Conservation (phyloP, 2,797 vertebrate species). For the Hirundo rustica region DNA sequence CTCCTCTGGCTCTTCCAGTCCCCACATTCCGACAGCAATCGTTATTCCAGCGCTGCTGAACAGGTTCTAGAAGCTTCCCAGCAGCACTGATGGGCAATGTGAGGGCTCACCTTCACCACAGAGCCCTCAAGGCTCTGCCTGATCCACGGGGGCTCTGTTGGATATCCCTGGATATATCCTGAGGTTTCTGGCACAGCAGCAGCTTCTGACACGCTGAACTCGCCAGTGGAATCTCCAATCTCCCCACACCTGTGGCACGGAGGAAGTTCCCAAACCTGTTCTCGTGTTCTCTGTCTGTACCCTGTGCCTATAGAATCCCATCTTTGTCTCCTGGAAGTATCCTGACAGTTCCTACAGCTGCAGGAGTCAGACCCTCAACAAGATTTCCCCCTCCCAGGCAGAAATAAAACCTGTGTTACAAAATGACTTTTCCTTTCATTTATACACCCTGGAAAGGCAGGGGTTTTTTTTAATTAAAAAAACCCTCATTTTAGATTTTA, state of each 20-base stretch:
- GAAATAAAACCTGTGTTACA: not conserved
- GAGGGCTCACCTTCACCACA: not conserved
- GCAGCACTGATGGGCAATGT: fast-evolving
- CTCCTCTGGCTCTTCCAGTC: not conserved
- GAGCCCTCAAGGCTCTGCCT: not conserved
- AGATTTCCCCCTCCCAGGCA: not conserved
- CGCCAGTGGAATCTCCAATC: fast-evolving
- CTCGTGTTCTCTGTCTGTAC: fast-evolving
- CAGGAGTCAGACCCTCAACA: not conserved
- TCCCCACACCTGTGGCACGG: fast-evolving
- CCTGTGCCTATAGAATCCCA: fast-evolving
- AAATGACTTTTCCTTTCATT: not conserved
- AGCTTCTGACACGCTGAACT: fast-evolving
- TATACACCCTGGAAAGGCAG: fast-evolving
- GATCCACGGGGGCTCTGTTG: fast-evolving
- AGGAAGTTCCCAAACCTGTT: not conserved
- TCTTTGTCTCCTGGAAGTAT: not conserved
- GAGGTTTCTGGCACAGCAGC: not conserved
- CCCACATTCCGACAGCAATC: not conserved
- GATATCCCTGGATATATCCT: not conserved
- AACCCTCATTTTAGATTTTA: not conserved
- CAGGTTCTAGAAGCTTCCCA: not conserved
- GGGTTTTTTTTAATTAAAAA: not conserved
- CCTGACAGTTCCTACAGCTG: not conserved
- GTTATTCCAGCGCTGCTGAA: not conserved